A percentile compares a stretch with the other conserved stretches of the same genome.
Evolutionary conservation across 2,797 vertebrate genomes (phyloP).

Genomic region (Smutsia gigantea): DNA sequence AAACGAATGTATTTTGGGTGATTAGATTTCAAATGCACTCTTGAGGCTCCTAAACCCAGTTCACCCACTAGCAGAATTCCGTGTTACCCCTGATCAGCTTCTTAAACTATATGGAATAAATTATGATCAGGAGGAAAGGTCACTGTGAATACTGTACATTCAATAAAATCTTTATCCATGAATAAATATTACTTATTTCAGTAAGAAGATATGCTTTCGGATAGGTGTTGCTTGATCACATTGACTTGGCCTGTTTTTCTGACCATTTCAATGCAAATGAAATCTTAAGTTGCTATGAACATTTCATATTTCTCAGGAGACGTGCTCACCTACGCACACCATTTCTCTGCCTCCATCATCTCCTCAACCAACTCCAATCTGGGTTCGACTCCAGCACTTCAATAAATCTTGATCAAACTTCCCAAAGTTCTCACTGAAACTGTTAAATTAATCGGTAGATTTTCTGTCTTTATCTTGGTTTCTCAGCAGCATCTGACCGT

Average conservation of each 20-base stretch:
- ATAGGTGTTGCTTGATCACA: background rate
- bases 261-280: background rate
- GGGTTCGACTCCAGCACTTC: background rate
- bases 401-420: background rate
- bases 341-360: background rate
- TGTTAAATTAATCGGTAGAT: background rate
- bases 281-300: background rate
- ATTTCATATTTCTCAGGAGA: background rate
- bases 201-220: background rate
- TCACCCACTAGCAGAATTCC: background rate
- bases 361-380: background rate
- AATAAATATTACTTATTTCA: slow-evolving; percentile 36
- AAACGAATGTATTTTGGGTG: background rate
- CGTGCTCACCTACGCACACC: background rate
- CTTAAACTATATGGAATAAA: background rate
- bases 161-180: slow-evolving; percentile 13
- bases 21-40: background rate
- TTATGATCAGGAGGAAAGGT: slow-evolving; percentile 15
- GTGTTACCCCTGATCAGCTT: background rate
- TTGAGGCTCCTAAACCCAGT: background rate
- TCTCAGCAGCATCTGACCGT: background rate
- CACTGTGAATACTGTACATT: background rate
- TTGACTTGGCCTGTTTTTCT: background rate
- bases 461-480: background rate
- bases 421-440: background rate